These are phyloP conservation scores for Nesoenas mayeri DNA, from an alignment of 2,113 vertebrate species.

Conservation along the genomic window DNA sequence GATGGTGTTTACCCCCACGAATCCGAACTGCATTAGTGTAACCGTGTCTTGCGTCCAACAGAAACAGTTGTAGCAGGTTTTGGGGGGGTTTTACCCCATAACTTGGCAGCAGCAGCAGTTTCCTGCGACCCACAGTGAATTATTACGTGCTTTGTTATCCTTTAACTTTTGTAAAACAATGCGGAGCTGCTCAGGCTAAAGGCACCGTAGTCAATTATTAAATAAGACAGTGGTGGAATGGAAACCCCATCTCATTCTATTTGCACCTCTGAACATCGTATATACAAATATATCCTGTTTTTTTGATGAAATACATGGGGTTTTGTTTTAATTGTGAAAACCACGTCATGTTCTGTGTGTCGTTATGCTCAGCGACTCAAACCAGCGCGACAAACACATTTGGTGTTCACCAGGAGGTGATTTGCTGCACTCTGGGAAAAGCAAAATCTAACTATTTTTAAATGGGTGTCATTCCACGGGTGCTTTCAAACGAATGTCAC, in stretches of 20 bases:
- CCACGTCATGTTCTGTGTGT: too few relatives aligned
- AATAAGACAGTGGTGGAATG: rapidly evolving
- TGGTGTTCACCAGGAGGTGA: too few relatives aligned
- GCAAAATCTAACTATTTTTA: too few relatives aligned
- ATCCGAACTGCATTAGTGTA: rapidly evolving
- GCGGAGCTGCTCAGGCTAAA: not conserved
- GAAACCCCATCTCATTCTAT: not conserved
- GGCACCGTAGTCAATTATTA: conserved; percentile 10
- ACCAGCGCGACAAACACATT: too few relatives aligned
- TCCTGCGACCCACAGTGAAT: not conserved
- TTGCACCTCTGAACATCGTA: not conserved
- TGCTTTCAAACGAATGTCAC: too few relatives aligned
- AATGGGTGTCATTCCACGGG: too few relatives aligned
- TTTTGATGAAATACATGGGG: rapidly evolving
- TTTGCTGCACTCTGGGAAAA: too few relatives aligned
- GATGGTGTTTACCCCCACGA: not conserved
- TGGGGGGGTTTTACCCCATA: not conserved
- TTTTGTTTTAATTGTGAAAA: not conserved
- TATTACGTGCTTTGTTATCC: not conserved
- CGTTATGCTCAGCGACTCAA: too few relatives aligned
- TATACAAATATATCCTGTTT: not conserved
- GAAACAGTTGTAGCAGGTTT: not conserved
- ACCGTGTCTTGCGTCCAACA: rapidly evolving
- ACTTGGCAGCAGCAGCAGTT: not conserved
- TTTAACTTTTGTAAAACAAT: conserved; percentile 18